Evolutionary conservation across 35 echinoderm and acorn worm species (phyloP).

Genomic region (Ophiothrix spiculata): DNA sequence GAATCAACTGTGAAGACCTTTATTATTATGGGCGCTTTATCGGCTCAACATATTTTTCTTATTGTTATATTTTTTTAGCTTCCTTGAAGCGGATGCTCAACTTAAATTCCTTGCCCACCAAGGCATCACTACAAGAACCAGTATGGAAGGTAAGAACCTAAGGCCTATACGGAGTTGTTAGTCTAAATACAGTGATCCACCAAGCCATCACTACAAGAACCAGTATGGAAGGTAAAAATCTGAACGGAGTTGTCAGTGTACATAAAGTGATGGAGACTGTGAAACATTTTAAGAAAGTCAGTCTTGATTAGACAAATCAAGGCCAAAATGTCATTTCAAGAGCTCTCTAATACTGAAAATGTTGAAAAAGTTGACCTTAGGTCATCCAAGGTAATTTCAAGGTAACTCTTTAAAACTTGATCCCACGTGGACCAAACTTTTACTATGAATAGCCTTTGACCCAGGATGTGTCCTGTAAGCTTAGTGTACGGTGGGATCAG

Average conservation of each 20-base stretch:
- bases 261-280: neutral
- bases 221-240: no score
- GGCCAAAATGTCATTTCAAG: neutral
- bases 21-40: no score
- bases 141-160: slow-evolving; percentile 93
- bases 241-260: neutral
- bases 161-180: no score
- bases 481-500: neutral
- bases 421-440: slow-evolving; percentile 62
- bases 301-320: neutral
- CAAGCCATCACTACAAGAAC: no score
- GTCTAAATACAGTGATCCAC: no score
- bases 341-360: slow-evolving; percentile 71
- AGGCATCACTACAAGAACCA: slow-evolving; percentile 78
- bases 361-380: no score
- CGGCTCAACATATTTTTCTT: no score
- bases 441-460: slow-evolving; percentile 66
- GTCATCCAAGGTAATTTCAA: no score
- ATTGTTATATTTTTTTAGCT: slow-evolving; percentile 51
- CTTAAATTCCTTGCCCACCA: slow-evolving; percentile 73
- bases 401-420: slow-evolving; percentile 90
- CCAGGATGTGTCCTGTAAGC: slow-evolving; percentile 35
- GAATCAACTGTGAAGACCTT: no score
- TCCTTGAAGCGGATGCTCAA: slow-evolving; percentile 95
- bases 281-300: neutral